These are phyloP conservation scores for Aspidiotus rigidus DNA, from an alignment of 2,888 invertebrate species.

Conservation along the genomic window DNA sequence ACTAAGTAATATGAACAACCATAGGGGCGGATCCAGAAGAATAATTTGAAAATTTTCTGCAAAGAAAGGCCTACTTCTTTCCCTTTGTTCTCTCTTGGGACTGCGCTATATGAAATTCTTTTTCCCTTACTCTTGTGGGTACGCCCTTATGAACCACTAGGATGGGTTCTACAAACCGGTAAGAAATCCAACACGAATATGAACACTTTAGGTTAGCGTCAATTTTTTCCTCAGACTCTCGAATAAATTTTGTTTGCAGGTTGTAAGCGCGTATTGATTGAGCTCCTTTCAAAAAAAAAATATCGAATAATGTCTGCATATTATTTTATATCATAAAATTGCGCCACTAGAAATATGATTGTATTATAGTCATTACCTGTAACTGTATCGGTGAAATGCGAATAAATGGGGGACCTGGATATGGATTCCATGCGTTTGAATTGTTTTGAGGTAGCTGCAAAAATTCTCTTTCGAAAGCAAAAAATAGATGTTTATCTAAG, in stretches of 20 bases:
- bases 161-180: slow-evolving; percentile 49
- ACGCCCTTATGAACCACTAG: no score
- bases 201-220: slow-evolving; percentile 89
- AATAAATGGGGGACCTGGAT: slow-evolving; percentile 90
- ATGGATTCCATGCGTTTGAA: slow-evolving; percentile 87
- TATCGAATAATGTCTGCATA: not conserved
- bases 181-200: slow-evolving; percentile 85
- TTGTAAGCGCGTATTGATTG: slow-evolving; percentile 78
- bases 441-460: slow-evolving; percentile 87
- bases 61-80: no score
- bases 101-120: no score
- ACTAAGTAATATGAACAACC: no score
- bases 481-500: no score
- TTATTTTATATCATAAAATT: not conserved
- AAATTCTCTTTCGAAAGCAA: slow-evolving; percentile 59
- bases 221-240: slow-evolving; percentile 78
- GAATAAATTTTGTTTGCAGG: slow-evolving; percentile 70
- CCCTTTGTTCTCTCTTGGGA: not conserved
- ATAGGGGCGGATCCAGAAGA: no score
- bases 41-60: no score
- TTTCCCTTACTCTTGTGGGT: no score
- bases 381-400: slow-evolving; percentile 91
- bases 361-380: slow-evolving; percentile 45
- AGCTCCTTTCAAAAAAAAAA: slow-evolving; percentile 47
- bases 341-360: not conserved